Conservation (phyloP, 1,140 invertebrate species). For the Microplitis demolitor region DNA sequence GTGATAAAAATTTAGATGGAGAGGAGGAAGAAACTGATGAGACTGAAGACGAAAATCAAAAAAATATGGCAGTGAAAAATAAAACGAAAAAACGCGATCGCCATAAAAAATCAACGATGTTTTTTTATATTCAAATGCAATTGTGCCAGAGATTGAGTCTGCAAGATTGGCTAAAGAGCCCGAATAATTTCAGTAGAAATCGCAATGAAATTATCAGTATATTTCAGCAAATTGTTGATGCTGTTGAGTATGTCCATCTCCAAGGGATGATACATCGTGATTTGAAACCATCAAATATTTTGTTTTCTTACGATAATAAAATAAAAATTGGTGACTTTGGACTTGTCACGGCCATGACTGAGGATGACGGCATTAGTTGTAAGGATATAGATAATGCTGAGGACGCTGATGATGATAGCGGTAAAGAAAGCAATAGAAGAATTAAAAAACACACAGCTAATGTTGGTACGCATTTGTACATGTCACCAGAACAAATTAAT, state of each 20-base stretch:
- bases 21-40: too few species aligned
- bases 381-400: constrained; percentile 32
- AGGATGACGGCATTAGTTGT: constrained; percentile 58
- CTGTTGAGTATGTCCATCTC: constrained; percentile 93
- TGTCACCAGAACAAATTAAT: constrained; percentile 93
- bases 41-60: background rate
- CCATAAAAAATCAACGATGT: constrained; percentile 62
- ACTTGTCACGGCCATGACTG: constrained; percentile 83
- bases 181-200: constrained; percentile 47
- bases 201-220: constrained; percentile 69
- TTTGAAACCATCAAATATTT: constrained; percentile 96
- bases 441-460: constrained; percentile 67
- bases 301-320: constrained; percentile 86
- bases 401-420: constrained; percentile 38
- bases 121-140: constrained; percentile 97
- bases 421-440: constrained; percentile 29
- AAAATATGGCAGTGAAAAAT: background rate
- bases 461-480: constrained; percentile 92
- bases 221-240: constrained; percentile 91
- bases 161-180: constrained; percentile 83
- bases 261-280: constrained; percentile 93
- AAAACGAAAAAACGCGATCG: constrained; percentile 17
- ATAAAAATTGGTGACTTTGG: constrained; percentile 98
- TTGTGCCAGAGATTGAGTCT: constrained; percentile 87
- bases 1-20: too few species aligned